These are phyloP conservation scores for Poecilia gillii DNA, from an alignment of 2,797 vertebrate species.

Conservation along the genomic window DNA sequence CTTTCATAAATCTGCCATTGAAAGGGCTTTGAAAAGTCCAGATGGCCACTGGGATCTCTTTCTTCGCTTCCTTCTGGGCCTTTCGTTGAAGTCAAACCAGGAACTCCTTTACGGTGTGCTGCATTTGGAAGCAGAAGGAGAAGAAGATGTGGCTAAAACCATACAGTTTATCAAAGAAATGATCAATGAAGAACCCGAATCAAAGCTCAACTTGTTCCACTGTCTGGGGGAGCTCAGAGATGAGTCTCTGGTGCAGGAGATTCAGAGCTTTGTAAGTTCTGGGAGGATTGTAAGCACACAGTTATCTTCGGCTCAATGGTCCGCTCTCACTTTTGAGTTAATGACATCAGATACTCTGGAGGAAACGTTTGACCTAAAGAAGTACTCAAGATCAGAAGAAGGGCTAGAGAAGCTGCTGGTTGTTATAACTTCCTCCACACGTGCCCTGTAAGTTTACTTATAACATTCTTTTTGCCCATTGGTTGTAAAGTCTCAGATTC, in stretches of 20 bases:
- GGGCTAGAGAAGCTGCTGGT: conserved; percentile 48
- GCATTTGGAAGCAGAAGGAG: conserved; percentile 11
- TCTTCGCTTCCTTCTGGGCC: conserved; percentile 58
- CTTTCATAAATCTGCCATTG: conserved; percentile 48
- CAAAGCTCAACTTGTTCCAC: conserved; percentile 58
- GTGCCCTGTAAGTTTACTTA: conserved; percentile 42
- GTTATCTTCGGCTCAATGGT: conserved; percentile 57
- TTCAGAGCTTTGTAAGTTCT: conserved; percentile 51
- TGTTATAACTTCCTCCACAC: conserved; percentile 48
- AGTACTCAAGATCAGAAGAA: conserved; percentile 56
- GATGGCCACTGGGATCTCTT: conserved; percentile 57
- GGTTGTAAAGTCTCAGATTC: background rate
- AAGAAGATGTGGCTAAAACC: conserved; percentile 26
- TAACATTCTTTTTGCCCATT: background rate
- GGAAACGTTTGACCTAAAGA: conserved; percentile 57
- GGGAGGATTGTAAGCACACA: conserved; percentile 26
- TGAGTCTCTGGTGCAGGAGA: conserved; percentile 50
- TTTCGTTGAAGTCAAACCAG: conserved; percentile 57
- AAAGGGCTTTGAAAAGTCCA: conserved; percentile 42
- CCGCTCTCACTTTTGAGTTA: conserved; percentile 56
- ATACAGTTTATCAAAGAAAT: conserved; percentile 55
- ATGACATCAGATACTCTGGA: conserved; percentile 48
- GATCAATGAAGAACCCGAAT: conserved; percentile 47
- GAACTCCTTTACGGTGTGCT: conserved; percentile 42
- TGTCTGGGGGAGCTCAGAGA: conserved; percentile 60